A percentile compares a stretch with the other conserved stretches of the same genome.
phyloP scores from a whole-genome alignment of 30 jellyfish, hydroid and myxozoan genomes.

The Catostylus mosaicus region DNA sequence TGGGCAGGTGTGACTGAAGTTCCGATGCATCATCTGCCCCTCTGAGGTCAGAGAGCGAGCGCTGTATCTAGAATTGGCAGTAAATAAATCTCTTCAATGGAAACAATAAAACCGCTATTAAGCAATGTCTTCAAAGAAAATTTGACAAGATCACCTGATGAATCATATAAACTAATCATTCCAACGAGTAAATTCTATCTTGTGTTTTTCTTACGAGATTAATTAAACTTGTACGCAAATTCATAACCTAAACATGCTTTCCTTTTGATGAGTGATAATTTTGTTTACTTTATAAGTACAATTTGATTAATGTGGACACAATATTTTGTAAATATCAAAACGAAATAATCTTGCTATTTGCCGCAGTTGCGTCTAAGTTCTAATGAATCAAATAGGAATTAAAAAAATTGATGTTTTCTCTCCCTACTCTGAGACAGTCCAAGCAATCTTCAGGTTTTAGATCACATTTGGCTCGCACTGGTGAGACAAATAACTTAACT shows the following conservation, averaged over 20 bases:
- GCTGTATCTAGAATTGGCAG: too few relatives aligned
- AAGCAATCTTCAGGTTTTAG: too few relatives aligned
- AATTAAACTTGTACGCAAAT: neutral
- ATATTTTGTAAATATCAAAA: neutral
- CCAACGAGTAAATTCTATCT: neutral
- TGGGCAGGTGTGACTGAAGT: too few relatives aligned
- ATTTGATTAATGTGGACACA: neutral
- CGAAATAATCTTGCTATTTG: neutral
- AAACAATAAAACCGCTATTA: neutral
- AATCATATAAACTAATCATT: neutral
- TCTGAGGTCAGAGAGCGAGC: too few relatives aligned
- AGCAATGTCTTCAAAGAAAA: neutral
- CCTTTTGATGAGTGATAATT: neutral
- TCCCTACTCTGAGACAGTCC: too few relatives aligned
- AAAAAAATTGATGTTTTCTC: neutral
- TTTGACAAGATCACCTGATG: neutral
- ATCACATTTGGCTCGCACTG: too few relatives aligned
- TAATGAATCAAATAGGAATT: neutral
- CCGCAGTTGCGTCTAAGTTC: neutral
- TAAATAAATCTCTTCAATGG: neutral
- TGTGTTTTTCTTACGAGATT: neutral
- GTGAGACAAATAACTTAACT: too few relatives aligned
- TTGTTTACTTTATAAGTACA: neutral
- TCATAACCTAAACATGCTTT: neutral
- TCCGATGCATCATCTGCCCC: too few relatives aligned